phyloP scores from a whole-genome alignment of 1,140 invertebrate species.

The Saccostrea echinata region DNA sequence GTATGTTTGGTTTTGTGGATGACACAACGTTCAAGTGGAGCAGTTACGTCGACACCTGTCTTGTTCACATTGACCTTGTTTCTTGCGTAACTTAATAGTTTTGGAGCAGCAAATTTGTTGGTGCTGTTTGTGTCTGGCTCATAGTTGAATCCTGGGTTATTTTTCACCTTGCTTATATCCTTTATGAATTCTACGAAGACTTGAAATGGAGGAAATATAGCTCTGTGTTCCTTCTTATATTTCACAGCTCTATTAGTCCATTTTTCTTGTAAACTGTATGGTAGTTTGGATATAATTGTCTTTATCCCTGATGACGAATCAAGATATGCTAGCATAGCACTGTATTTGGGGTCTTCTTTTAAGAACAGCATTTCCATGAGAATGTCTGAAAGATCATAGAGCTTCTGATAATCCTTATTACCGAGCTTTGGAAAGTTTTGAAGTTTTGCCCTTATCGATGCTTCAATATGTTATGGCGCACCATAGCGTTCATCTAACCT shows the following conservation, averaged over 20 bases:
- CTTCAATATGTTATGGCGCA: conserved; percentile 53
- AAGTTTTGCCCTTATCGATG: conserved; percentile 46
- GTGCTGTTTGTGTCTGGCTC: conserved; percentile 2
- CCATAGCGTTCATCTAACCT: conserved; percentile 58
- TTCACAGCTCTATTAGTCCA: conserved; percentile 49
- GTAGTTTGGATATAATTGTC: conserved; percentile 55
- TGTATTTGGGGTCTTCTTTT: conserved; percentile 51
- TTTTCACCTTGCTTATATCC: conserved; percentile 38
- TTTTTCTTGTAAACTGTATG: conserved; percentile 54
- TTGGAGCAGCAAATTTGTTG: conserved; percentile 31
- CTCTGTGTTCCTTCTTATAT: conserved; percentile 52
- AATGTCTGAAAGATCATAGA: conserved; percentile 60
- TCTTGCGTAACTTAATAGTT: conserved; percentile 4
- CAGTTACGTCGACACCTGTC: conserved; percentile 13
- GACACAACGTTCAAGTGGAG: conserved; percentile 41
- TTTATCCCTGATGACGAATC: conserved; percentile 54
- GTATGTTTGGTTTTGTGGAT: conserved; percentile 45
- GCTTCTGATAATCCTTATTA: conserved; percentile 52
- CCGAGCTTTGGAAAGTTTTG: conserved; percentile 52
- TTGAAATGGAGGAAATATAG: conserved; percentile 53
- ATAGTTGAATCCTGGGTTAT: conserved; percentile 36
- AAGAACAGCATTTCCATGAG: conserved; percentile 52
- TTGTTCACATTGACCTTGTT: conserved; percentile 31
- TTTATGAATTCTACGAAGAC: conserved; percentile 42
- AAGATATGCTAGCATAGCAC: conserved; percentile 48